Percentiles rank a stretch among this genome's conserved stretches.
Evolutionary conservation across 2,113 vertebrate species (phyloP).

Genomic region (Edolisoma coerulescens): DNA sequence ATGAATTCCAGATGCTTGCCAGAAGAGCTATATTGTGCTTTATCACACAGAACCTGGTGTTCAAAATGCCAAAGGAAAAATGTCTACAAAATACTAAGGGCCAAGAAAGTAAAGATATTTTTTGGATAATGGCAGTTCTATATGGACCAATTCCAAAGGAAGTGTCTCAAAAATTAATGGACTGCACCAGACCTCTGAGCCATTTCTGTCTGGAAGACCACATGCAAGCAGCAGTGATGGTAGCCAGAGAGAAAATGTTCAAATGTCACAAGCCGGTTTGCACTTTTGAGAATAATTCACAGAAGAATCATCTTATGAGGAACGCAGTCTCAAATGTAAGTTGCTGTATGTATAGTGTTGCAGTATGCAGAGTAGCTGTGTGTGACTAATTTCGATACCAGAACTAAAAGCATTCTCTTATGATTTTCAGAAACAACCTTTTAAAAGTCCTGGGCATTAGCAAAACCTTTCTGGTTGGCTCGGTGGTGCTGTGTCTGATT

Average conservation of each 20-base stretch:
- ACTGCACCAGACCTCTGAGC: background rate
- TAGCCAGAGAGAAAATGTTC: background rate
- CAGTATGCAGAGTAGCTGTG: background rate
- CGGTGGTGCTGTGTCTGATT: background rate
- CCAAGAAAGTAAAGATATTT: background rate
- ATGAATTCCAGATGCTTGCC: slow-evolving; percentile 36
- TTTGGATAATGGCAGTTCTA: background rate
- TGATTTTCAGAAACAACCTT: background rate
- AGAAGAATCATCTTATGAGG: background rate
- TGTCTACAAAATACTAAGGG: background rate
- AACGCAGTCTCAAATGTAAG: background rate
- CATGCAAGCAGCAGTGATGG: background rate
- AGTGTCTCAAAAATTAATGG: background rate
- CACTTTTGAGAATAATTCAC: background rate
- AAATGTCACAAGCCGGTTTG: background rate
- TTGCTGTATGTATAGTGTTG: background rate
- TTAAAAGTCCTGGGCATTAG: background rate
- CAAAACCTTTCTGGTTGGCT: background rate
- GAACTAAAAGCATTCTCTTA: background rate
- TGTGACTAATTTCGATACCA: background rate
- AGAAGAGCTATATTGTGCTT: slow-evolving; percentile 4
- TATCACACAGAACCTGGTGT: slow-evolving; percentile 12
- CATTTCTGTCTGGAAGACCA: background rate
- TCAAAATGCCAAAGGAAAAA: slow-evolving; percentile 45
- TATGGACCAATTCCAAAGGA: background rate